Conservation (phyloP, 2,797 vertebrate species). For the Cynodonichthys magdalenae region DNA sequence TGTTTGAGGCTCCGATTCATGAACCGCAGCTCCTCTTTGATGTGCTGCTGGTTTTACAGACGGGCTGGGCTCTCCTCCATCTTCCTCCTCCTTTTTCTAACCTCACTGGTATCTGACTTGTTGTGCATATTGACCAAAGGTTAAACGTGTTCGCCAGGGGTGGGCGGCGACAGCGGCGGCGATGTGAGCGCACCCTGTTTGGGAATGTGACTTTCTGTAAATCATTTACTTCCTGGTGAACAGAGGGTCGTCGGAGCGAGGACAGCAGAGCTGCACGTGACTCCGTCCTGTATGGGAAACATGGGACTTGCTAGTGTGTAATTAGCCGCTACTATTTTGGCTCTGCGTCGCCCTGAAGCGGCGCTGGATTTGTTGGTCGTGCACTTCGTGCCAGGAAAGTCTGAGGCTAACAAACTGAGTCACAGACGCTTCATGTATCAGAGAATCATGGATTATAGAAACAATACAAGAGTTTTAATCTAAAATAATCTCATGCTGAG, state of each 20-base stretch:
- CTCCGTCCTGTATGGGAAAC: conserved; percentile 59
- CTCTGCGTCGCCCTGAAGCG: conserved; percentile 52
- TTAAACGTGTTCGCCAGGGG: conserved; percentile 33
- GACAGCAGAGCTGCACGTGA: conserved; percentile 52
- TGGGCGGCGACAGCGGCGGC: conserved; percentile 8
- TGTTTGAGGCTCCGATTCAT: conserved; percentile 59
- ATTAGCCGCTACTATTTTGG: conserved; percentile 82
- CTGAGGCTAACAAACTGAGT: conserved; percentile 26
- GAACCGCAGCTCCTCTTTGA: conserved; percentile 70
- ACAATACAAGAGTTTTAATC: no score
- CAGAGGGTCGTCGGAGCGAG: conserved; percentile 34
- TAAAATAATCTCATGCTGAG: no score
- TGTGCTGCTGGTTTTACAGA: conserved; percentile 55
- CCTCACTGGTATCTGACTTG: conserved; percentile 40
- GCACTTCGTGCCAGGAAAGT: conserved; percentile 70
- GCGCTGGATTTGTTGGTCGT: conserved; percentile 55
- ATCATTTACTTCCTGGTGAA: conserved; percentile 49
- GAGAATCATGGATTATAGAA: conserved; percentile 18
- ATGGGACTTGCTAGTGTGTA: conserved; percentile 66
- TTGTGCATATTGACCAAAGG: conserved; percentile 47
- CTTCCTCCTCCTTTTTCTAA: conserved; percentile 30
- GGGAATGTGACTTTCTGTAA: conserved; percentile 49
- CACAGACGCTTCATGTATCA: not conserved
- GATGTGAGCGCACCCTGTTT: conserved; percentile 15
- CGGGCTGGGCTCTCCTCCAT: conserved; percentile 55